Conservation (phyloP, 2,888 invertebrate species). For the Acrobasis consociella region DNA sequence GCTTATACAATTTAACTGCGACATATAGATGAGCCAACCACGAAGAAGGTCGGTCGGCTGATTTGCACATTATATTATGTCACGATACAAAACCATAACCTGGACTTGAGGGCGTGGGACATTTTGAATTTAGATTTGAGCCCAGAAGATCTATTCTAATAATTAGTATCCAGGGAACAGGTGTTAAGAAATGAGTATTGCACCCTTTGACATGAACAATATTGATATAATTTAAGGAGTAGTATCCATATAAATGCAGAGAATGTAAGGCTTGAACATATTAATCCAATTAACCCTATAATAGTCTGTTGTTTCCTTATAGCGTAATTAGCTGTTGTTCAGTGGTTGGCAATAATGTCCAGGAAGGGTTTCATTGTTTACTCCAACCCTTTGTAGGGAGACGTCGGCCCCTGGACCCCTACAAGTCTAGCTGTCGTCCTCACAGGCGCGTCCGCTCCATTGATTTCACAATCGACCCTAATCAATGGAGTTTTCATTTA, state of each 20-base stretch:
- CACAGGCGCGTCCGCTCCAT: conserved; percentile 52
- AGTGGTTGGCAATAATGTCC: conserved; percentile 51
- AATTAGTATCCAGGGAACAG: no score
- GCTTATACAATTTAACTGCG: no score
- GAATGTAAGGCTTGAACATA: conserved; percentile 4
- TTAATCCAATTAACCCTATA: conserved; percentile 11
- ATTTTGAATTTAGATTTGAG: no score
- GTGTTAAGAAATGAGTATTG: no score
- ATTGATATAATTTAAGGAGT: neutral
- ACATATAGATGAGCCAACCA: no score
- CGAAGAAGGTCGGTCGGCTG: no score
- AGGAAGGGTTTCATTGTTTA: conserved; percentile 64
- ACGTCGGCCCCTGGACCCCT: conserved; percentile 39
- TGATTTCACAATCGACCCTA: conserved; percentile 55
- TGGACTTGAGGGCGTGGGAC: no score
- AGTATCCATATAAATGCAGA: conserved; percentile 3
- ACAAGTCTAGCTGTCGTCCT: conserved; percentile 49
- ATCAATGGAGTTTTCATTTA: conserved; percentile 46
- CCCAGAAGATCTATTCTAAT: no score
- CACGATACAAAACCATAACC: no score
- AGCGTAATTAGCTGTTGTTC: conserved; percentile 54
- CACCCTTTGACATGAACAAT: no score
- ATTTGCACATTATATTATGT: no score
- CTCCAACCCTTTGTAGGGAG: conserved; percentile 53
- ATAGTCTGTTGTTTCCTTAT: conserved; percentile 34